Conservation (phyloP, 1,140 invertebrate genomes). For the Drosophila jambulina region DNA sequence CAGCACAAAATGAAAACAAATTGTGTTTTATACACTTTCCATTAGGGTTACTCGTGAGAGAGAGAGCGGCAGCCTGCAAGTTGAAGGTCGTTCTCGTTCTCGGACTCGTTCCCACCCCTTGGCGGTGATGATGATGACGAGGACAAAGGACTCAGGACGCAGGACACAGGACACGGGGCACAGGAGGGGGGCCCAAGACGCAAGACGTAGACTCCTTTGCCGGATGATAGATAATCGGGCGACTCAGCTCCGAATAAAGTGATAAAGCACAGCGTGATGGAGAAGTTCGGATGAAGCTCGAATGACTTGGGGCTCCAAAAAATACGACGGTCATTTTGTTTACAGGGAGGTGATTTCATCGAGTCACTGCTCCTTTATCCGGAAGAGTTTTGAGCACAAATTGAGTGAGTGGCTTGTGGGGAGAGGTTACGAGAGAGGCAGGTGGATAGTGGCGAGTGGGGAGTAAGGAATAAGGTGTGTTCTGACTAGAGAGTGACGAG, state of each 20-base stretch:
- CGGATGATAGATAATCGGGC: conserved; percentile 46
- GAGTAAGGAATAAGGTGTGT: background rate
- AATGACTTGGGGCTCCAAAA: conserved; percentile 13
- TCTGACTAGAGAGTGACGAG: background rate
- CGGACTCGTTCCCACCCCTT: too few relatives aligned
- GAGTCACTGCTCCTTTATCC: conserved; percentile 8
- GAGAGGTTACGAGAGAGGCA: too few relatives aligned
- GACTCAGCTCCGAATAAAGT: conserved; percentile 37
- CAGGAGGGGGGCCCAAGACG: too few relatives aligned
- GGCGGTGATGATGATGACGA: conserved; percentile 11
- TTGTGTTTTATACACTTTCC: conserved; percentile 64
- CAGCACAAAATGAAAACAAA: conserved; percentile 76
- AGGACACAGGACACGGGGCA: too few relatives aligned
- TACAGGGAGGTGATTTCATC: conserved; percentile 19
- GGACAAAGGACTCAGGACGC: background rate
- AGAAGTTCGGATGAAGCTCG: conserved; percentile 21
- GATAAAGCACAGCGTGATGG: conserved; percentile 41
- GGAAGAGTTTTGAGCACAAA: conserved; percentile 13
- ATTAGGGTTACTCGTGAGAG: conserved; percentile 57
- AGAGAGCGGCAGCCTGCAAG: background rate
- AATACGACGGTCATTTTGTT: conserved; percentile 23
- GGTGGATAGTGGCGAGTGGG: background rate
- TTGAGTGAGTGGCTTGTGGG: conserved; percentile 12
- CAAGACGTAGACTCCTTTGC: conserved; percentile 7
- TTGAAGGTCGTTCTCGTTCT: conserved; percentile 27